These are phyloP conservation scores for Drosophila setosimentum DNA, from an alignment of 2,888 invertebrate species.

Conservation along the genomic window DNA sequence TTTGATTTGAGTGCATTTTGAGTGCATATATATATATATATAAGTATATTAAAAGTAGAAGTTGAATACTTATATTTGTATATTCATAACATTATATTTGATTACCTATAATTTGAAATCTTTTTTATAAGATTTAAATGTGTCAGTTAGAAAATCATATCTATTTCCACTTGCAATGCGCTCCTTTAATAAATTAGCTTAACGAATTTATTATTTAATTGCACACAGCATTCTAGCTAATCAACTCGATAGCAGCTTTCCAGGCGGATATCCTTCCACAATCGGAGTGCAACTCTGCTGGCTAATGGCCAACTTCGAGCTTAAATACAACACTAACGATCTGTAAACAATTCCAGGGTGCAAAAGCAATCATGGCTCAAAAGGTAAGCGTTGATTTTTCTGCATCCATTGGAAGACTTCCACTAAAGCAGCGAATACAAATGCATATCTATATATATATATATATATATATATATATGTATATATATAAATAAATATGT, in stretches of 20 bases:
- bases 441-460: neutral
- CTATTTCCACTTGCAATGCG: neutral
- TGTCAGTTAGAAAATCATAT: neutral
- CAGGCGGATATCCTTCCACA: neutral
- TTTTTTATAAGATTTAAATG: neutral
- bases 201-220: neutral
- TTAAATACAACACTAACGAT: neutral
- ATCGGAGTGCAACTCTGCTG: constrained; percentile 2
- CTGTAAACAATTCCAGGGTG: neutral
- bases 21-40: neutral
- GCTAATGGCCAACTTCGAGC: neutral
- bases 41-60: neutral
- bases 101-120: neutral
- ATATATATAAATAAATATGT: neutral
- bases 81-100: neutral
- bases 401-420: neutral
- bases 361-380: neutral
- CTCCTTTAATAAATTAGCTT: neutral
- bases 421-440: neutral
- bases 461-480: neutral
- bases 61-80: neutral
- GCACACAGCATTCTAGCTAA: neutral
- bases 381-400: neutral
- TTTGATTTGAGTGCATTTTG: neutral
- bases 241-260: neutral